Evolutionary conservation across 2,888 invertebrate species (phyloP).

Genomic region (Mythimna vitellina): DNA sequence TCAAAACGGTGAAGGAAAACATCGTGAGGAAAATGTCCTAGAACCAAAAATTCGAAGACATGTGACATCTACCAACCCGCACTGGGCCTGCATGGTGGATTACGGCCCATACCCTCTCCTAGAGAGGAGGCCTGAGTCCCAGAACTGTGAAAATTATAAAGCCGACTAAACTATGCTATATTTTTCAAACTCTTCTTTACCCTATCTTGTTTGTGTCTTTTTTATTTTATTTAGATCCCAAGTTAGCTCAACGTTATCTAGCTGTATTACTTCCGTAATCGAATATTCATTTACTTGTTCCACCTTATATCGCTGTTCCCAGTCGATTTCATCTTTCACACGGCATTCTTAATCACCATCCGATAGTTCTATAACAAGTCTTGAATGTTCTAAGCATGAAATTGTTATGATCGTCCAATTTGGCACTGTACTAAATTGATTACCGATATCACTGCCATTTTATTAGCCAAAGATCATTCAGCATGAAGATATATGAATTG

Average conservation of each 20-base stretch:
- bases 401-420: slow-evolving; percentile 28
- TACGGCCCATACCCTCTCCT: too few relatives aligned
- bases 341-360: slow-evolving; percentile 25
- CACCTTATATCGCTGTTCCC: slow-evolving; percentile 12
- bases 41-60: too few relatives aligned
- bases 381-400: slow-evolving; percentile 27
- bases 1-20: too few relatives aligned
- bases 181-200: too few relatives aligned
- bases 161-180: too few relatives aligned
- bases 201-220: too few relatives aligned
- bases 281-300: slow-evolving; percentile 23
- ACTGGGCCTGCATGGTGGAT: too few relatives aligned
- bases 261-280: slow-evolving; percentile 19
- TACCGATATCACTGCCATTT: slow-evolving; percentile 39
- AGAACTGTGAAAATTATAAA: too few relatives aligned
- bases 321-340: slow-evolving; percentile 24
- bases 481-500: not conserved
- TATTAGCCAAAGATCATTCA: slow-evolving; percentile 10
- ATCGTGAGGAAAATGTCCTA: too few relatives aligned
- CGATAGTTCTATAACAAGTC: slow-evolving; percentile 22
- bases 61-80: too few relatives aligned
- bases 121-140: too few relatives aligned
- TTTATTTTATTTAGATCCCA: not conserved
- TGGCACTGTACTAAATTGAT: slow-evolving; percentile 42
- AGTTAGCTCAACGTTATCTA: slow-evolving; percentile 5